These are phyloP conservation scores for Stigmatopora nigra DNA, from an alignment of 2,113 vertebrate genomes.

Conservation along the genomic window DNA sequence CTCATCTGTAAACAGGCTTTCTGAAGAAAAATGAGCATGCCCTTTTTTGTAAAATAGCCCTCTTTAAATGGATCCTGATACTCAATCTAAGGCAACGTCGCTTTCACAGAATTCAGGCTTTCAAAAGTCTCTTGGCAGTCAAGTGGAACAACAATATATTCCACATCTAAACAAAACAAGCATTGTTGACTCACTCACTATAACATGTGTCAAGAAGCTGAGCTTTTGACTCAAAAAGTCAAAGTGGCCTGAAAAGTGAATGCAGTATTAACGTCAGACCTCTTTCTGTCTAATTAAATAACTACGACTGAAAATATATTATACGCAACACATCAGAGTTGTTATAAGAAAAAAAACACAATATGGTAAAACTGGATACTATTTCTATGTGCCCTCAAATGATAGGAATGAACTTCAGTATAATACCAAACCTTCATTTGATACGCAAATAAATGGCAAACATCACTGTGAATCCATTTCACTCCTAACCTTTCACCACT, in stretches of 20 bases:
- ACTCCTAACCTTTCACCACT: slow-evolving; percentile 34
- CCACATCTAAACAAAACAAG: neutral
- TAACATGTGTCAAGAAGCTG: neutral
- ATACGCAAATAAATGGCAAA: slow-evolving; percentile 27
- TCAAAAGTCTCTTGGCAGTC: slow-evolving; percentile 25
- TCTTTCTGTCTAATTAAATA: neutral
- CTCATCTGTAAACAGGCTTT: slow-evolving; percentile 41
- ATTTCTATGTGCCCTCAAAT: neutral
- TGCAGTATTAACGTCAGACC: neutral
- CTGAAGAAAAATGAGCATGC: slow-evolving; percentile 42
- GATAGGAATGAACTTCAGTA: slow-evolving; percentile 2
- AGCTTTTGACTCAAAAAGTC: slow-evolving; percentile 1
- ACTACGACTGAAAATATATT: neutral
- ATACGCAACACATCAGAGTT: too few species aligned
- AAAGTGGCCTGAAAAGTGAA: neutral
- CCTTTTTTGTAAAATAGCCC: slow-evolving; percentile 56
- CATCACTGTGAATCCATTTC: slow-evolving; percentile 15
- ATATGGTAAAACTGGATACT: neutral
- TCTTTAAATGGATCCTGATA: slow-evolving; percentile 64
- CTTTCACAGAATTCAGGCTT: slow-evolving; percentile 46
- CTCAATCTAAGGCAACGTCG: slow-evolving; percentile 66
- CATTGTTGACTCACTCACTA: neutral
- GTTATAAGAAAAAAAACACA: neutral
- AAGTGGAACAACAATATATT: neutral
- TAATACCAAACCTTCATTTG: slow-evolving; percentile 7